Evolutionary conservation across 2,113 vertebrate species (phyloP).

Genomic region (Cryptotis parvus): DNA sequence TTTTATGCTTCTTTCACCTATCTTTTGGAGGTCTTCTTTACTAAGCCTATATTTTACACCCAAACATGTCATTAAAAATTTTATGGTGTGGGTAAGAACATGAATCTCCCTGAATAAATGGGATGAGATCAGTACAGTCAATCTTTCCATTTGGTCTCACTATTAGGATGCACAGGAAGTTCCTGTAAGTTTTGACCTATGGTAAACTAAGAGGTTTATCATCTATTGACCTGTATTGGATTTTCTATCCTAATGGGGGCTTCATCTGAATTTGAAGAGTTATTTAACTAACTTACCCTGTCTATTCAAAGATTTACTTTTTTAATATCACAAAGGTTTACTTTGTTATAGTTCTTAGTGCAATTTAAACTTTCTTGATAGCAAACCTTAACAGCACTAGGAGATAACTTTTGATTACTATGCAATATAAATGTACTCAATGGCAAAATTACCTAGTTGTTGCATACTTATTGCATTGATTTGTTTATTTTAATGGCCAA

Average conservation of each 20-base stretch:
- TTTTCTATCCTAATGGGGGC: conserved; percentile 47
- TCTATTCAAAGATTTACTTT: neutral
- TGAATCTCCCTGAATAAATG: neutral
- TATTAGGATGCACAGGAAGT: neutral
- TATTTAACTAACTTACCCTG: conserved; percentile 33
- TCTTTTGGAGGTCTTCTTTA: conserved; percentile 28
- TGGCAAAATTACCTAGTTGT: neutral
- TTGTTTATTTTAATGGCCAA: neutral
- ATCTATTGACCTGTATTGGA: conserved; percentile 43
- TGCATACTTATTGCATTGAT: neutral
- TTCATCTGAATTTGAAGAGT: conserved; percentile 46
- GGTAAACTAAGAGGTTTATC: conserved; percentile 50
- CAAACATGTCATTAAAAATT: neutral
- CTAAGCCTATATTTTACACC: neutral
- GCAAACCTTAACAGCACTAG: neutral
- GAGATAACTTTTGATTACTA: conserved; percentile 8
- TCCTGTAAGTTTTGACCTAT: conserved; percentile 20
- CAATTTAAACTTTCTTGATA: neutral
- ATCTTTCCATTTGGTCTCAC: neutral
- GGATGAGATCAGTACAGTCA: neutral
- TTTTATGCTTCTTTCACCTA: neutral
- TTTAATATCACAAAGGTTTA: conserved; percentile 15
- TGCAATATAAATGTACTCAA: neutral
- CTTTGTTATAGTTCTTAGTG: neutral
- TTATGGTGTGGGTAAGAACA: neutral